Evolutionary conservation across 2,888 invertebrate genomes (phyloP).

Genomic region (Villa cingulata): DNA sequence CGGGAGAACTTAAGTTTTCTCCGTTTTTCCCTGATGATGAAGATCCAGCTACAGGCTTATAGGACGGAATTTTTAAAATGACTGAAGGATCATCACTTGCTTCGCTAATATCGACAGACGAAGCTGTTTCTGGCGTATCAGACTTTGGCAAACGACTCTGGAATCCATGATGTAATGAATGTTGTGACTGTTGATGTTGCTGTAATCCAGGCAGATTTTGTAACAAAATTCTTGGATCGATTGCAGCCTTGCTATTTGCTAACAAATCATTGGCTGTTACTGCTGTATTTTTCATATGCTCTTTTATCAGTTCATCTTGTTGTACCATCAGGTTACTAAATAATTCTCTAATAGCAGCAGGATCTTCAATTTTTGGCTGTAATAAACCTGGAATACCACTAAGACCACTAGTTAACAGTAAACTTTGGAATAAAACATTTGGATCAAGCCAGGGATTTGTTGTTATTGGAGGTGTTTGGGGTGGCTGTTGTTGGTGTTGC

Average conservation of each 20-base stretch:
- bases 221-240: constrained; percentile 24
- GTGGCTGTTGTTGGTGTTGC: constrained; percentile 24
- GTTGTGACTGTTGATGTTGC: constrained; percentile 18
- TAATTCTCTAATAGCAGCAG: constrained; percentile 26
- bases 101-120: constrained; percentile 31
- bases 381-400: constrained; percentile 15
- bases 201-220: constrained; percentile 22
- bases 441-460: constrained; percentile 24
- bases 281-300: constrained; percentile 13
- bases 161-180: constrained; percentile 17
- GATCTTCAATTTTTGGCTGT: constrained; percentile 22
- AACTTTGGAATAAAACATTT: constrained; percentile 27
- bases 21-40: constrained; percentile 36
- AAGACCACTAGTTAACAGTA: constrained; percentile 25
- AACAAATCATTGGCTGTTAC: constrained; percentile 17
- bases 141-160: constrained; percentile 31
- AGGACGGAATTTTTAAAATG: constrained; percentile 89
- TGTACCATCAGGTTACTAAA: constrained; percentile 27
- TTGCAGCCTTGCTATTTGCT: constrained; percentile 21
- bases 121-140: constrained; percentile 39
- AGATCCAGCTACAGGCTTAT: constrained; percentile 47
- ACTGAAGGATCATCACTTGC: constrained; percentile 45
- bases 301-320: constrained; percentile 16
- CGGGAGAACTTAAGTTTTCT: constrained; percentile 34
- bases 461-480: constrained; percentile 17